Conservation (phyloP, 2,888 invertebrate genomes). For the Agriopis aurantiaria region DNA sequence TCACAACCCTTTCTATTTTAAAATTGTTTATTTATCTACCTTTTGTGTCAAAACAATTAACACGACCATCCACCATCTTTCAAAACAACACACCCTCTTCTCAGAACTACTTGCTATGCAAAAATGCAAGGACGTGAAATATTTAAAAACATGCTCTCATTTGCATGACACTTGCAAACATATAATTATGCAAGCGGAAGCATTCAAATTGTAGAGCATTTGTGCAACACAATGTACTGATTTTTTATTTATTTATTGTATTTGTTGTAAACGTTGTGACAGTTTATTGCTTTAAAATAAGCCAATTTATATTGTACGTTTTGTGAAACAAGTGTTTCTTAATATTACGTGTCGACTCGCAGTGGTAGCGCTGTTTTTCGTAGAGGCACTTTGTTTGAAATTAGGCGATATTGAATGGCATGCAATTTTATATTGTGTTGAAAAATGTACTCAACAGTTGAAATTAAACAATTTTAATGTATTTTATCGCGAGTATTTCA, state of each 20-base stretch:
- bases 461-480: background rate
- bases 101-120: conserved; percentile 15
- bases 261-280: conserved; percentile 28
- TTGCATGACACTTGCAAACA: conserved; percentile 32
- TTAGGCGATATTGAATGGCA: background rate
- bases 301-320: conserved; percentile 26
- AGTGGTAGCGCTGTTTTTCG: background rate
- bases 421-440: background rate
- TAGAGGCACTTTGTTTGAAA: background rate
- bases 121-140: conserved; percentile 30
- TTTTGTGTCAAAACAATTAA: too few relatives aligned
- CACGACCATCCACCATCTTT: background rate
- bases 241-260: conserved; percentile 29
- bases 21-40: background rate
- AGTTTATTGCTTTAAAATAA: conserved; percentile 33
- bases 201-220: conserved; percentile 13
- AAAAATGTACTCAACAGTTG: background rate
- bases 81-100: background rate
- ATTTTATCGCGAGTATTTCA: background rate
- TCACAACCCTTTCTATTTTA: background rate
- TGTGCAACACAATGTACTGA: conserved; percentile 23
- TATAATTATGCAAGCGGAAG: conserved; percentile 35
- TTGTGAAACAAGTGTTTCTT: conserved; percentile 28
- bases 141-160: conserved; percentile 20
- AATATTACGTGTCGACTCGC: conserved; percentile 22